Conservation (phyloP, 2,888 invertebrate genomes). For the Molanna angustata region DNA sequence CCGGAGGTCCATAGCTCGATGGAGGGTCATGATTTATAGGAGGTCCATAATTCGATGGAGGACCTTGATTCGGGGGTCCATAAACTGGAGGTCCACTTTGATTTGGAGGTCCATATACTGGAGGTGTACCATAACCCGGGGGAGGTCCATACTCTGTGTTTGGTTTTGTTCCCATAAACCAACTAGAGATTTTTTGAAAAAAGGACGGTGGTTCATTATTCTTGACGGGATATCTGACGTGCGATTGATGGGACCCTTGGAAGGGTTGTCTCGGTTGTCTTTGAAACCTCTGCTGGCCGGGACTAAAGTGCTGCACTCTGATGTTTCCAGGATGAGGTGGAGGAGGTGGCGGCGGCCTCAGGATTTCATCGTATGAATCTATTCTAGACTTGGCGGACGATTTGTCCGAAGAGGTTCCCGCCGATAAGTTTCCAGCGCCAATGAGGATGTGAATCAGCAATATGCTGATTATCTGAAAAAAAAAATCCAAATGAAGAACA, state of each 20-base stretch:
- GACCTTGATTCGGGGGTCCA: conserved; percentile 15
- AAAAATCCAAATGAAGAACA: no score
- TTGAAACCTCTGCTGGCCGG: conserved; percentile 42
- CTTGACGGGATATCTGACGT: conserved; percentile 41
- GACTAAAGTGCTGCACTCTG: conserved; percentile 32
- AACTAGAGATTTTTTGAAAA: conserved; percentile 58
- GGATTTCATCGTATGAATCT: conserved; percentile 44
- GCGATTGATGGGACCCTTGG: conserved; percentile 12
- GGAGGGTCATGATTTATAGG: no score
- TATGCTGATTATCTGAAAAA: conserved; percentile 34
- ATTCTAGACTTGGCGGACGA: conserved; percentile 36
- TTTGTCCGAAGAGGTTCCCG: conserved; percentile 7
- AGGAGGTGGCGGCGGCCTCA: conserved; percentile 50
- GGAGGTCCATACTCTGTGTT: conserved; percentile 12
- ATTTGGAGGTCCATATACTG: conserved; percentile 17
- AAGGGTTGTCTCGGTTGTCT: conserved; percentile 45
- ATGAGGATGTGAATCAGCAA: conserved; percentile 29
- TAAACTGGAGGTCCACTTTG: conserved; percentile 2
- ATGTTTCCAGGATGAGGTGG: conserved; percentile 40
- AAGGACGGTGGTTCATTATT: conserved; percentile 48
- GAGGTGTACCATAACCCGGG: conserved; percentile 29
- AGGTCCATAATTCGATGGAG: conserved; percentile 34
- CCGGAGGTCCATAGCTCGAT: conserved; percentile 4
- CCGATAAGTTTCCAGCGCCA: conserved; percentile 15
- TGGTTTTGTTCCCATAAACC: conserved; percentile 55